Base-by-base conservation (phyloP, 2,113 vertebrate species). In the Circaetus gallicus region DNA sequence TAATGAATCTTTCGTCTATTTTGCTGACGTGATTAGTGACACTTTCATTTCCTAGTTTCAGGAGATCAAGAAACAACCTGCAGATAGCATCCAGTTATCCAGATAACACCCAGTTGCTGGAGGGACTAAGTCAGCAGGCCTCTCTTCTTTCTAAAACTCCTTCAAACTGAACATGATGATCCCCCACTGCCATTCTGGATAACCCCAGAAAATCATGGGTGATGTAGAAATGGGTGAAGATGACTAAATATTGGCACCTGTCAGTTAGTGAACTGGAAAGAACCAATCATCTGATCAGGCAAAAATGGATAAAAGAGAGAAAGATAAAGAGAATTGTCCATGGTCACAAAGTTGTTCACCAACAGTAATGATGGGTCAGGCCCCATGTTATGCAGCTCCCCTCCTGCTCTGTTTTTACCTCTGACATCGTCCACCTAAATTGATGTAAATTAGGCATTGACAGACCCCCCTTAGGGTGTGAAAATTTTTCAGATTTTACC, bases 1-100 rank as follows among this genome's bases (percentile, higher is more conserved):
- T 96, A 97, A 97, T 97, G 59, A 95, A 69, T 89, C 40, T 91
- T 84, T 56, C 34, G 78, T 97, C 86, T 70, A 22, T 96, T 92
- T 96, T 96, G 58, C 80, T 96, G 66, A 89, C 86, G 85, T 67
- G 85, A 88, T 42, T 78, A 66, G 59, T 15, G 58, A 78, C 29
- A 86, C 59, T 80, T 90, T n/a, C 20, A 29, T 86, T 83, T 86
- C 83, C 63, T 6, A 15, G 12, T 90, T 91, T 40, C 89, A 86
- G 59, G 13, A 24, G 5, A 65, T 15, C 50, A 52, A 52, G 62
- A 50, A 88, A 34, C 45, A 90, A 36, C 4, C 9, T 58, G 17
- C 26, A 66, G 58, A 21, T 62, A 53, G 72, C 62, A 70, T n/a
- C 6, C 62, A 59, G 38, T 36, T 85, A n/a, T 45, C 6, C 38